Evolutionary conservation across 64 coral and sea anemone genomes (phyloP).

Genomic region (Porites australiensis): DNA sequence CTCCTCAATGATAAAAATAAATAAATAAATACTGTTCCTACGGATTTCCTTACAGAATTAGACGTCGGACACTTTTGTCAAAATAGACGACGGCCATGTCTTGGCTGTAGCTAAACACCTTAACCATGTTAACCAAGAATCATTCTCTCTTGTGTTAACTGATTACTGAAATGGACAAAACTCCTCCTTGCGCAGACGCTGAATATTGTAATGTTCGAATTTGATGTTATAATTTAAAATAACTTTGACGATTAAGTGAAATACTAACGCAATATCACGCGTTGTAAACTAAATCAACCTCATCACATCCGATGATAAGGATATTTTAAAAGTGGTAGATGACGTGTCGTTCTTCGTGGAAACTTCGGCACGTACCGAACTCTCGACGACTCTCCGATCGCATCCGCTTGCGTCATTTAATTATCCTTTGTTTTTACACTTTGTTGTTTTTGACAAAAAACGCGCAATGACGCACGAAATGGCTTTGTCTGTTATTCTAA

Average conservation of each 20-base stretch:
- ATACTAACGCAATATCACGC: background rate
- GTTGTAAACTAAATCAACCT: background rate
- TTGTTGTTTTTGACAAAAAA: background rate
- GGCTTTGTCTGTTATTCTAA: background rate
- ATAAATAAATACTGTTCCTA: too few species aligned
- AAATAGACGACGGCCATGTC: too few species aligned
- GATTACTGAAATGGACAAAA: too few species aligned
- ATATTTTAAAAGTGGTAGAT: background rate
- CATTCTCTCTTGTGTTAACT: too few species aligned
- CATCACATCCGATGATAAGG: background rate
- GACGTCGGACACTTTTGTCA: too few species aligned
- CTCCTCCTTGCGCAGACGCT: too few species aligned
- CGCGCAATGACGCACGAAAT: background rate
- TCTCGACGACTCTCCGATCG: constrained; percentile 21
- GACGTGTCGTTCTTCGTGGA: constrained; percentile 20
- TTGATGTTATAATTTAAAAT: too few species aligned
- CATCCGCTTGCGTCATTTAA: constrained; percentile 40
- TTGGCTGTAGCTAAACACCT: too few species aligned
- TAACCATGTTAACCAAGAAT: too few species aligned
- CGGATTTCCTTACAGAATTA: too few species aligned
- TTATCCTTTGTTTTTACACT: background rate
- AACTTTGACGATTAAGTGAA: background rate
- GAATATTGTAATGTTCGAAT: too few species aligned
- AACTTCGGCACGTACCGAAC: constrained; percentile 6
- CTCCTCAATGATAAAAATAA: too few species aligned